phyloP scores from a whole-genome alignment of 2,888 invertebrate genomes.

The Trachelus stipa region DNA sequence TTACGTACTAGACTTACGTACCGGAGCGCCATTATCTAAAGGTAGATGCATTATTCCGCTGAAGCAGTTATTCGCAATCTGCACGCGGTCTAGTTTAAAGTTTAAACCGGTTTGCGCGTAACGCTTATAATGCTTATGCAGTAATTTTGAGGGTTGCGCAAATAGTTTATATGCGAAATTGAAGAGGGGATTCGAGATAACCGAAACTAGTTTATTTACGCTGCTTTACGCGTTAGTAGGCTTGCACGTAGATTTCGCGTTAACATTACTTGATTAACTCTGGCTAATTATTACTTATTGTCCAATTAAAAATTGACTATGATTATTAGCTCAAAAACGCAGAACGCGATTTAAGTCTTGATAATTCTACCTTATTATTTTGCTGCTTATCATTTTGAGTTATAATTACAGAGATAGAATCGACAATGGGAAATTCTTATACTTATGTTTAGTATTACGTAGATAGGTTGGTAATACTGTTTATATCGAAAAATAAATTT shows the following conservation, averaged over 20 bases:
- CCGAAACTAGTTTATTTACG: neutral
- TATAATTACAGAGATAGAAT: neutral
- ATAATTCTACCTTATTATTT: no score
- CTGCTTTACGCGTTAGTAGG: conserved; percentile 2
- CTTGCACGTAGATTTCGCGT: neutral
- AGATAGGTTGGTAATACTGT: neutral
- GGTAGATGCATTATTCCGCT: conserved; percentile 34
- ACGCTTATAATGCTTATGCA: conserved; percentile 41
- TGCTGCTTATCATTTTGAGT: no score
- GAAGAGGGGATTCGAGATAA: conserved; percentile 8
- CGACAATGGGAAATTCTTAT: neutral
- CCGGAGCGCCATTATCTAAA: conserved; percentile 28
- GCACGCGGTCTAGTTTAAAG: conserved; percentile 22
- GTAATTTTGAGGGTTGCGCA: conserved; percentile 47
- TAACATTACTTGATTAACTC: neutral
- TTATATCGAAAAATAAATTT: neutral
- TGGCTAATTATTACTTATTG: neutral
- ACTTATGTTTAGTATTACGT: neutral
- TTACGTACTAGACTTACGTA: neutral
- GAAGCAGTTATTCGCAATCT: conserved; percentile 31
- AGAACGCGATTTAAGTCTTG: neutral
- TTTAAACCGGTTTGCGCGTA: conserved; percentile 23
- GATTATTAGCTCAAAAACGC: neutral
- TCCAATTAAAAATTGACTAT: neutral
- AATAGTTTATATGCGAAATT: conserved; percentile 43